Conservation (phyloP, 1,140 invertebrate species). For the Paraescarpia echinospica region DNA sequence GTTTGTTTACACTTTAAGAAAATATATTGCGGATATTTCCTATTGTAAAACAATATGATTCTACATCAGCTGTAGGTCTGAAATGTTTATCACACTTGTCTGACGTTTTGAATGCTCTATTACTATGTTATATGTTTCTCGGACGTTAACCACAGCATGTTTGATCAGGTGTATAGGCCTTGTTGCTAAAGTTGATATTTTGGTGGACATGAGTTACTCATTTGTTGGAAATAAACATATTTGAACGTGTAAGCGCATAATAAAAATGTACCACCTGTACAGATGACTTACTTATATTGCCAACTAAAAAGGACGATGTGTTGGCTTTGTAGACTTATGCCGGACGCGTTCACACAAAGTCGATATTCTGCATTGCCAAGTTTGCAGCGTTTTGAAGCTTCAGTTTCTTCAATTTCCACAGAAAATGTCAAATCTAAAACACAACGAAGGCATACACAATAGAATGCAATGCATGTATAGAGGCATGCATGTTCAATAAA, state of each 20-base stretch:
- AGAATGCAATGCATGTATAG: neutral
- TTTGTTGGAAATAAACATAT: too few species aligned
- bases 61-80: neutral
- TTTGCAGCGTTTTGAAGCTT: neutral
- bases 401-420: neutral
- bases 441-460: neutral
- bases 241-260: too few species aligned
- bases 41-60: too few species aligned
- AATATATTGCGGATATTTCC: too few species aligned
- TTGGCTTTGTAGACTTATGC: neutral
- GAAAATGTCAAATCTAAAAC: neutral
- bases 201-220: too few species aligned
- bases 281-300: neutral
- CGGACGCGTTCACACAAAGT: neutral
- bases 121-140: neutral
- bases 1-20: too few species aligned
- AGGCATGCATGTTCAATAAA: neutral
- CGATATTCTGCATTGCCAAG: neutral
- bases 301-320: neutral
- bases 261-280: too few species aligned
- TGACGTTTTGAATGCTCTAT: neutral
- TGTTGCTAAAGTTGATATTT: too few species aligned
- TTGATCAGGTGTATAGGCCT: neutral
- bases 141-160: neutral
- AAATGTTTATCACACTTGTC: neutral